Evolutionary conservation across 2,888 invertebrate genomes (phyloP).

Genomic region (Orchestes rusci): DNA sequence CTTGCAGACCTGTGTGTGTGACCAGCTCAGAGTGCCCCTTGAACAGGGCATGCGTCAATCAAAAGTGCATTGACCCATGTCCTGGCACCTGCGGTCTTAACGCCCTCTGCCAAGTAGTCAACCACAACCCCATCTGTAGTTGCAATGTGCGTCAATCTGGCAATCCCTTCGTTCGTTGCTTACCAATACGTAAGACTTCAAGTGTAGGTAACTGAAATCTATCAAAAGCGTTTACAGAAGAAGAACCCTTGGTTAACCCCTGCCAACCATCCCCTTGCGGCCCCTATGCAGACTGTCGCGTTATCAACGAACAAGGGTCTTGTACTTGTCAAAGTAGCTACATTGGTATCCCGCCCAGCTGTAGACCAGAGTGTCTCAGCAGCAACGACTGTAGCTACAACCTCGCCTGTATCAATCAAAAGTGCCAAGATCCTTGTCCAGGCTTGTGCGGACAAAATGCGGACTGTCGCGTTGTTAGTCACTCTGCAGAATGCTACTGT

Average conservation of each 20-base stretch:
- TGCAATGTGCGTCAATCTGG: slow-evolving; percentile 50
- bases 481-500: slow-evolving; percentile 63
- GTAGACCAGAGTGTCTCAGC: slow-evolving; percentile 65
- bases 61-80: slow-evolving; percentile 56
- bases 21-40: slow-evolving; percentile 51
- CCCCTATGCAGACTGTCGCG: slow-evolving; percentile 53
- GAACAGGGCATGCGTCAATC: slow-evolving; percentile 51
- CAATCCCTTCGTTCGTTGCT: slow-evolving; percentile 62
- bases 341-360: slow-evolving; percentile 61
- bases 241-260: slow-evolving; percentile 43
- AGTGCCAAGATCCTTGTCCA: slow-evolving; percentile 69
- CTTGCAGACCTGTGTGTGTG: slow-evolving; percentile 53
- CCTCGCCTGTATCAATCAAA: slow-evolving; percentile 64
- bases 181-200: slow-evolving; percentile 40
- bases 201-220: background rate
- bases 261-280: slow-evolving; percentile 71
- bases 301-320: slow-evolving; percentile 47
- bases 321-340: slow-evolving; percentile 58
- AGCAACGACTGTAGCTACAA: slow-evolving; percentile 64
- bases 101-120: slow-evolving; percentile 51
- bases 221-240: no score
- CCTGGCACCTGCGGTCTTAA: slow-evolving; percentile 50
- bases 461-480: slow-evolving; percentile 64
- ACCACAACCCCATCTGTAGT: slow-evolving; percentile 53
- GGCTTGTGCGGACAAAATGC: slow-evolving; percentile 70